Base-by-base conservation (phyloP, 2,888 invertebrate species). In the Pemphredon lugubris region DNA sequence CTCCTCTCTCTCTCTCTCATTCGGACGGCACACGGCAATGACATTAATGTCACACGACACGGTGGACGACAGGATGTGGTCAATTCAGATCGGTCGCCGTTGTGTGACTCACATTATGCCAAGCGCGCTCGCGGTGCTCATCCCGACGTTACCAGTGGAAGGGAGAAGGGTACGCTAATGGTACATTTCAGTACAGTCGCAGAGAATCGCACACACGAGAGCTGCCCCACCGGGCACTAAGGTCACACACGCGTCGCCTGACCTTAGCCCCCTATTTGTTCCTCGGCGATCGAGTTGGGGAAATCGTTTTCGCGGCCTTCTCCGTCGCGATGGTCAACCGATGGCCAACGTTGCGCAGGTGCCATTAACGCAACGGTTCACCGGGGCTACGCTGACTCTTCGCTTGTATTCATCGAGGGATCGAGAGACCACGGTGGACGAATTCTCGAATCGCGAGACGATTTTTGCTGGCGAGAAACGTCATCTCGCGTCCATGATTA, bases 31-130 rank as follows among this genome's bases (percentile, higher is more conserved):
- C 73, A 71, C 75, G 74, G 79, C 79, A 87, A 84, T 87, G 86
- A 86, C 84, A 86, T 86, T 87, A 87, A 86, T 86, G 78, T 84
- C 83, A 83, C 81, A 82, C 77, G 84, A 82, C 81, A 84, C 76
- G 83, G 74, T 81, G 84, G 85, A 83, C n/a, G n/a, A n/a, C 88
- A 88, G 88, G 88, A 88, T 87, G 86, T 84, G 81, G 86, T 86
- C 86, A 87, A 88, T 88, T 88, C 87, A 86, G 84, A 83, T 84
- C 83, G 80, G 78, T 84, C 81, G 81, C 72, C 73, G 70, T n/a
- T 79, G 75, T 84, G 83, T 85, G 85, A 85, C 79, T 84, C 84
- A 84, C 80, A 84, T 84, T 84, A 79, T 71, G 66, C 66, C n/a
- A n/a, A n/a, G 69, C 61, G 40, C 54, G 73, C 54, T 44, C 54